Conservation (phyloP, 1,140 invertebrate species). For the Drosophila melanogaster region Release_6_plus_ISO1_MT NT_037436.4:22671001-22671500, state of each 20-base stretch:
- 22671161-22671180: conserved; percentile 53
- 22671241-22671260: conserved; percentile 43
- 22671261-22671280: conserved; percentile 21
- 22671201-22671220: conserved; percentile 73
- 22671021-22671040: conserved; percentile 44
- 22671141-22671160: conserved; percentile 9
- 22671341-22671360: conserved; percentile 80
- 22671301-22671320: conserved; percentile 69
- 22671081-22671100: conserved; percentile 40
- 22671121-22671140: conserved; percentile 29
- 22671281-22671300: conserved; percentile 59
- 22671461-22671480: conserved; percentile 50
- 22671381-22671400: conserved; percentile 73
- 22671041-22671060: conserved; percentile 74
- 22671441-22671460: conserved; percentile 18
- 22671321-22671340: conserved; percentile 37
- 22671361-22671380: conserved; percentile 84
- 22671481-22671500: conserved; percentile 52
- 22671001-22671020: conserved; percentile 29
- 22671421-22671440: background rate
- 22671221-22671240: conserved; percentile 62
- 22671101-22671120: conserved; percentile 36
- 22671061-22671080: conserved; percentile 70
- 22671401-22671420: conserved; percentile 4
- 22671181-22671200: conserved; percentile 83